Evolutionary conservation across 2,888 invertebrate species (phyloP), one percentile per base, ranked within the genome.

Genomic region (Drosophila nigritarsus): DNA sequence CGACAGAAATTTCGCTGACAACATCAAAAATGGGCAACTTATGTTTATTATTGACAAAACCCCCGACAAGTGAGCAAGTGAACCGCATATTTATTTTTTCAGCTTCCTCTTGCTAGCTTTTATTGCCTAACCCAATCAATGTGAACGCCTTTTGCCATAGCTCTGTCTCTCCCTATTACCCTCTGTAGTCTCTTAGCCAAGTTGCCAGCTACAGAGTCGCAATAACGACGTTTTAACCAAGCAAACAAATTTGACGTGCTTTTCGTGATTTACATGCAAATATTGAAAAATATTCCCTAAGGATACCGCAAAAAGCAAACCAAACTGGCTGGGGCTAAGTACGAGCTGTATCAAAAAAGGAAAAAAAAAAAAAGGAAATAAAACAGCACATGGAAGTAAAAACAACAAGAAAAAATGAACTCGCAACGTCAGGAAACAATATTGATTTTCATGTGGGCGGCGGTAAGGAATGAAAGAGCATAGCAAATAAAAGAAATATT

Each of bases 261-360:
- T 89, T 90, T 86, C 89, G 90, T 91, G 91, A 91, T 91, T 91
- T 90, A 83, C 89, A 91, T 91, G 91, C 90, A 91, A 91, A 91
- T 91, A 91, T 91, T 88, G 85, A 89, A 84, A 82, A 89, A 89
- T 89, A 86, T 87, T 91, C 87, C 88, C 83, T 82, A 78, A 83
- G 83, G 87, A 82, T 89, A 90, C 82, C 85, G 87, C 87, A 87
- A 83, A 85, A 84, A 82, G 82, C 77, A 85, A 85, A 78, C 87
- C 85, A 62, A 73, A 50, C 81, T 65, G 70, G 54, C 68, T 69
- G 42, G 72, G 64, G 71, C 83, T 73, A 80, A 80, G 66, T 78
- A 79, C 64, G 61, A 61, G 65, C 63, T 54, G 42, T 45, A 60
- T 30, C 65, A 70, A 34, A 45, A 53, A 56, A 40, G 60, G 65